Conservation (phyloP, 1,140 invertebrate genomes). For the Trichonephila clavata region DNA sequence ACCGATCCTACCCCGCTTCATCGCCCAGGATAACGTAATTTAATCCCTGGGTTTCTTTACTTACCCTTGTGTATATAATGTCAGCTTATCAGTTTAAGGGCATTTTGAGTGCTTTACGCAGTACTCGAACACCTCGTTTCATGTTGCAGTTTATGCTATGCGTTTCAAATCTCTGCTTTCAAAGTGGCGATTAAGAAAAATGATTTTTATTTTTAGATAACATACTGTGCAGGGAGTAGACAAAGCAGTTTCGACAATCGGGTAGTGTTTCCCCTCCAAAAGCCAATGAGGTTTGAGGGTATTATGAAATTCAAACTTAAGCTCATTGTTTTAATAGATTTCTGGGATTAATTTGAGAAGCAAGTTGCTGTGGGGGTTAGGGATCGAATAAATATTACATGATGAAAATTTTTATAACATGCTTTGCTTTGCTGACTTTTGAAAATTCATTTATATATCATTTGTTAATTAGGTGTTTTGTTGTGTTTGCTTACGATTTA, state of each 20-base stretch:
- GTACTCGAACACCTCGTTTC: neutral
- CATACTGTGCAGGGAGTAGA: neutral
- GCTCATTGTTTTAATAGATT: slow-evolving; percentile 3
- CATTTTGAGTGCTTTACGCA: neutral
- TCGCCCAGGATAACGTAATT: neutral
- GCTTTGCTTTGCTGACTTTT: no score
- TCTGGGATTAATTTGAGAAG: neutral
- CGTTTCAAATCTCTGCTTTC: slow-evolving; percentile 11
- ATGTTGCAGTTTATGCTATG: neutral
- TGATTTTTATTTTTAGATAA: slow-evolving; percentile 5
- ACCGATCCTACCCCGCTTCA: neutral
- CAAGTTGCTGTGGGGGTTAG: neutral
- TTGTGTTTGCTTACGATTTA: no score
- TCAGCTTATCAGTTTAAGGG: slow-evolving; percentile 20
- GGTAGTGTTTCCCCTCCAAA: neutral
- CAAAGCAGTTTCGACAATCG: neutral
- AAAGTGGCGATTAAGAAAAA: slow-evolving; percentile 12
- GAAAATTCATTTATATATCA: no score
- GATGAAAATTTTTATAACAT: neutral
- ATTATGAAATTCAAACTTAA: neutral
- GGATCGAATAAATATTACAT: neutral
- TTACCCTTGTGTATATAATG: neutral
- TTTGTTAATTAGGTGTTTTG: no score
- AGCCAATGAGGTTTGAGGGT: neutral
- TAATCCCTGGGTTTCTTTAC: neutral